Base-by-base conservation (phyloP, 2,888 invertebrate genomes). In the Lottia gigantea region DNA sequence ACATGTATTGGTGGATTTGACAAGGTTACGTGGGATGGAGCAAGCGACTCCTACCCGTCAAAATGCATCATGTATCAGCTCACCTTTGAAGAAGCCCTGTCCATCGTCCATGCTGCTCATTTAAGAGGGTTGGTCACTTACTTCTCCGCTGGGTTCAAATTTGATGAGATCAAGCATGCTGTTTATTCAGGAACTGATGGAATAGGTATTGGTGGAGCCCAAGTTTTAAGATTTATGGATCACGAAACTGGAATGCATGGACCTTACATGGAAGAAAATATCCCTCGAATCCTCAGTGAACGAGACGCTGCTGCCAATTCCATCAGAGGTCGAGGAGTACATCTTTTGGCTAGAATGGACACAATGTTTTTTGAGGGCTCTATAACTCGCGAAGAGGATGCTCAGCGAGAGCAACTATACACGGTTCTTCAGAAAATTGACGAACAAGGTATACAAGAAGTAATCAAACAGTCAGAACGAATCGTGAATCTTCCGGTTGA, bases 21-120 rank as follows among this genome's bases (percentile, higher is more conserved):
- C 66, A 81, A 80, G 62, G 66, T 81, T 8, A 81, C 79, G 0
- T 80, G 79, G 78, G 79, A 81, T 46, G 79, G 80, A n/a, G n/a
- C n/a, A n/a, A n/a, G n/a, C n/a, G n/a, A 81, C 71, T 76, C 79
- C 63, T 81, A 81, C 66, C 80, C 80, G 8, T 80, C 79, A 23
- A 76, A 80, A 49, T 81, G 80, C 62, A 81, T 81, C 73, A 81
- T 81, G 79, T 81, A 81, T 70, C 80, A 81, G 73, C 73, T 81
- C 68, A 72, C 70, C 14, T 76, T 74, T 64, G 73, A 78, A 46
- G 80, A 78, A 62, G 80, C 80, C 6, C 71, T 81, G 55, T 76
- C 76, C 62, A 74, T 80, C 63, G 78, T 78, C 49, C 79, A 81
- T 55, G 78, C 76, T 62, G 80, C 80, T 0, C 80, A 80, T 47